Conservation (phyloP, 1,140 invertebrate genomes). For the Rhopalosiphum padi region DNA sequence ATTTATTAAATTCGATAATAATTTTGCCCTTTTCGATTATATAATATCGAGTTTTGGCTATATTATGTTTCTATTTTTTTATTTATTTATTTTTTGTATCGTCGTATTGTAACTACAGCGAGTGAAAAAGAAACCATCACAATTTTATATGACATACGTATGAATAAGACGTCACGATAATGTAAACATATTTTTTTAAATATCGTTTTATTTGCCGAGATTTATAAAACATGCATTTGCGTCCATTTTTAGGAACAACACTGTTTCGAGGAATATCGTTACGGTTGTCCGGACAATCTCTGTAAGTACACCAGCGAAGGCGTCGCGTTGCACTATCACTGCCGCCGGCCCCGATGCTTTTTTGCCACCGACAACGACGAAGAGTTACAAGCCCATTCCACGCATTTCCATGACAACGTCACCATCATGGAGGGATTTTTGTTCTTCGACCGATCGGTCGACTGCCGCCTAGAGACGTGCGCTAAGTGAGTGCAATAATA, state of each 20-base stretch:
- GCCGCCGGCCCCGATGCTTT: constrained; percentile 76
- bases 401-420: constrained; percentile 84
- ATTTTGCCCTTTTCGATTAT: not conserved
- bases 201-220: not conserved
- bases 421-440: constrained; percentile 83
- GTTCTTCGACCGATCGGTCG: constrained; percentile 80
- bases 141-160: not conserved
- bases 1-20: not conserved
- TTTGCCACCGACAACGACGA: constrained; percentile 75
- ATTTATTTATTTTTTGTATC: not conserved
- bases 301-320: constrained; percentile 67
- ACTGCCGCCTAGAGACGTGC: constrained; percentile 76
- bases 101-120: not conserved
- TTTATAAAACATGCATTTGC: not conserved
- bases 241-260: constrained; percentile 65
- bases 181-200: not conserved
- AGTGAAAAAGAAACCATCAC: not conserved
- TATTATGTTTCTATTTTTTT: not conserved
- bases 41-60: not conserved
- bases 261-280: constrained; percentile 70
- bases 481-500: constrained; percentile 64
- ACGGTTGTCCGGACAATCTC: constrained; percentile 72
- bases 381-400: constrained; percentile 75
- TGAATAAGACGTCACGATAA: not conserved
- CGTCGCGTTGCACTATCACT: constrained; percentile 75